Conservation (phyloP, 2,113 vertebrate genomes). For the Ictalurus furcatus region DNA sequence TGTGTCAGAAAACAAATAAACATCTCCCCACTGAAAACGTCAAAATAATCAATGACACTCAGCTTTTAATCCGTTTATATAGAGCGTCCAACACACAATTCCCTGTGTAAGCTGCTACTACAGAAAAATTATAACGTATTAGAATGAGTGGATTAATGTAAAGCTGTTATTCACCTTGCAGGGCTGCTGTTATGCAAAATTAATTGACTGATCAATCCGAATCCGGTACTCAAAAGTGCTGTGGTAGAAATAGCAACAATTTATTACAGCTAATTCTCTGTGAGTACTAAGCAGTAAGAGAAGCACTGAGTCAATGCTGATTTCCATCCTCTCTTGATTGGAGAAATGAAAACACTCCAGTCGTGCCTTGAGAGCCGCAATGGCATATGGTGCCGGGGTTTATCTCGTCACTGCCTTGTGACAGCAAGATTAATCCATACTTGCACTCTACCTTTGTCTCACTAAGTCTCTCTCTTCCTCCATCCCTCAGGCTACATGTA, state of each 20-base stretch:
- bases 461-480: neutral
- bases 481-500: neutral
- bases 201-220: neutral
- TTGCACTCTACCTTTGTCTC: conserved; percentile 47
- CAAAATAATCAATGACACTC: neutral
- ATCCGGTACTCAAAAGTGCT: neutral
- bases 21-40: neutral
- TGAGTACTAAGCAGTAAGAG: neutral
- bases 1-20: neutral
- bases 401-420: conserved; percentile 58
- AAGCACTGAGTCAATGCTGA: conserved; percentile 26
- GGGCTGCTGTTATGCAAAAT: neutral
- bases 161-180: neutral
- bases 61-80: neutral
- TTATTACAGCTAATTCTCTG: neutral
- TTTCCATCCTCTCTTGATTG: conserved; percentile 39
- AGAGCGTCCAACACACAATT: neutral
- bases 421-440: conserved; percentile 61
- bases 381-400: conserved; percentile 71
- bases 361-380: conserved; percentile 55
- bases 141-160: neutral
- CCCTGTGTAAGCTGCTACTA: neutral
- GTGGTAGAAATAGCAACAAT: neutral
- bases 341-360: conserved; percentile 57
- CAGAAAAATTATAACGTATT: neutral